Evolutionary conservation across 2,888 invertebrate species (phyloP).

Genomic region (Drosophila barbarae): DNA sequence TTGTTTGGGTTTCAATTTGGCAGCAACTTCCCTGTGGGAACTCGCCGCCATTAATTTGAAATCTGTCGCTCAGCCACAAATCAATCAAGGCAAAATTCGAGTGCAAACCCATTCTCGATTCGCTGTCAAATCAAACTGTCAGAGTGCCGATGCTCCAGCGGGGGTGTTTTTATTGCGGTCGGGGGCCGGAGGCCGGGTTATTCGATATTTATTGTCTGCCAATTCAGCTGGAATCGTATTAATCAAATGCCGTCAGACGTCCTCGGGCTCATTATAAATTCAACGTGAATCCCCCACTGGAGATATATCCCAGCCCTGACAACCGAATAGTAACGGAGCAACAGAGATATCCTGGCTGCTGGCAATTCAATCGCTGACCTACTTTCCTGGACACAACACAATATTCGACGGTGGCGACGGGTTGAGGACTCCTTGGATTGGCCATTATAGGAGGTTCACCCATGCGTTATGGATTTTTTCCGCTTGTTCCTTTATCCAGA

Average conservation of each 20-base stretch:
- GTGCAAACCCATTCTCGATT: slow-evolving; percentile 10
- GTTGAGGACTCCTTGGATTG: slow-evolving; percentile 6
- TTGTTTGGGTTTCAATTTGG: slow-evolving; percentile 20
- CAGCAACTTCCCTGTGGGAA: slow-evolving; percentile 4
- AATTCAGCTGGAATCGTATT: slow-evolving; percentile 60
- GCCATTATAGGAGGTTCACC: slow-evolving; percentile 28
- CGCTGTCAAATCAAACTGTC: slow-evolving; percentile 46
- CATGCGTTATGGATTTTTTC: slow-evolving; percentile 18
- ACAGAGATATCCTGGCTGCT: slow-evolving; percentile 38
- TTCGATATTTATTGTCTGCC: slow-evolving; percentile 61
- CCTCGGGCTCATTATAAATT: slow-evolving; percentile 49
- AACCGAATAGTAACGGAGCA: slow-evolving; percentile 34
- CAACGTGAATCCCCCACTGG: slow-evolving; percentile 36
- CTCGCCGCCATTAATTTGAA: slow-evolving; percentile 26
- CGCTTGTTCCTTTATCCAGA: slow-evolving; percentile 1
- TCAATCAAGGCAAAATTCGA: slow-evolving; percentile 39
- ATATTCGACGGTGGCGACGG: slow-evolving; percentile 2
- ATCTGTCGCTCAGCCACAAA: slow-evolving; percentile 40
- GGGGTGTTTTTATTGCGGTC: slow-evolving; percentile 18
- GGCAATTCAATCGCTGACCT: slow-evolving; percentile 67
- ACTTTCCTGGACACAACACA: slow-evolving; percentile 45
- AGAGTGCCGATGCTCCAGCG: neutral
- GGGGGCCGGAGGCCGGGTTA: slow-evolving; percentile 35
- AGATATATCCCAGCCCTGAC: slow-evolving; percentile 21
- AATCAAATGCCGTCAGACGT: slow-evolving; percentile 52